Percentiles rank a stretch among this genome's conserved stretches.
These are phyloP conservation scores for Palythoa caribaeorum DNA, from an alignment of 92 coral and sea anemone species.

Conservation along the genomic window DNA sequence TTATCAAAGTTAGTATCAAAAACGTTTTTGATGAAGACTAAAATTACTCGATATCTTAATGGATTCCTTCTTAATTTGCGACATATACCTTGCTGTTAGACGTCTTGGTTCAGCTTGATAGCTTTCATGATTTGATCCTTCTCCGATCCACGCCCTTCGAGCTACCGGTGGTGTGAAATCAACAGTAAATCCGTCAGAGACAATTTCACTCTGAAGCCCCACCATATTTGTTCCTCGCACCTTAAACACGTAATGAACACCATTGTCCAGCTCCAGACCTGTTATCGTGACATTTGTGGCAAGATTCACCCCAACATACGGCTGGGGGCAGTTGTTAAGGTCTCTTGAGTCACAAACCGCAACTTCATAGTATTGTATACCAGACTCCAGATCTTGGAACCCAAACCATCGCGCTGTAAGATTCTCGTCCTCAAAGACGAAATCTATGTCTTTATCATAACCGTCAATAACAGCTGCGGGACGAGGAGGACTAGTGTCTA, in stretches of 20 bases:
- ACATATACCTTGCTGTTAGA: background rate
- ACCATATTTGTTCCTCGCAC: conserved; percentile 85
- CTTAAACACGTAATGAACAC: conserved; percentile 70
- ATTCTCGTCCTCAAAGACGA: conserved; percentile 69
- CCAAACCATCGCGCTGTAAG: conserved; percentile 77
- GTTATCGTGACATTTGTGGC: conserved; percentile 71
- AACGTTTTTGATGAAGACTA: too few species aligned
- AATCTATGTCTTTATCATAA: conserved; percentile 70
- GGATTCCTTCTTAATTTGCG: too few species aligned
- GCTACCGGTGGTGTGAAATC: conserved; percentile 84
- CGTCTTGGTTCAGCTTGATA: conserved; percentile 63
- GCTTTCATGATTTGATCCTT: conserved; percentile 32
- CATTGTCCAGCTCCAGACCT: conserved; percentile 84
- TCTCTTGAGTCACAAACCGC: conserved; percentile 84
- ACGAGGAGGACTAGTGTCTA: conserved; percentile 85
- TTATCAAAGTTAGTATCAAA: too few species aligned
- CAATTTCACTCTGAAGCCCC: conserved; percentile 71
- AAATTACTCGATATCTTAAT: too few species aligned
- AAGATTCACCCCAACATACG: conserved; percentile 66
- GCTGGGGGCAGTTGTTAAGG: conserved; percentile 78
- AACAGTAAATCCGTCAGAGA: conserved; percentile 80
- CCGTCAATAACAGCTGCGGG: conserved; percentile 82
- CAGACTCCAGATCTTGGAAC: conserved; percentile 86
- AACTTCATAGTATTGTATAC: conserved; percentile 71
- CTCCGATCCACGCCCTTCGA: conserved; percentile 66